Evolutionary conservation across 2,888 invertebrate species (phyloP), one percentile per base, ranked within the genome.

Genomic region (Phaonia tiefii): DNA sequence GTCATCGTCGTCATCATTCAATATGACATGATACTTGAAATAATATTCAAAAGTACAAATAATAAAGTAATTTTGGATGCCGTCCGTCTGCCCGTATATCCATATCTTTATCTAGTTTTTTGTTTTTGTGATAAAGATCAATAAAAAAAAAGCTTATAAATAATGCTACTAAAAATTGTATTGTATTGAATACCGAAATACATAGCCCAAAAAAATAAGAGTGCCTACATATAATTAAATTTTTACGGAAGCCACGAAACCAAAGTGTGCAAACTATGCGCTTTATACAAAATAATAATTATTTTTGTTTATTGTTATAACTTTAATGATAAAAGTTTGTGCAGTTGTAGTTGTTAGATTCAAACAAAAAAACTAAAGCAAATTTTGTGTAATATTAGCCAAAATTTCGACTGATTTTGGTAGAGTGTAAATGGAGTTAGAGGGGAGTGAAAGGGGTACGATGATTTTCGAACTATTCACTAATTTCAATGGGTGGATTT

Each of bases 231-330:
- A 72, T 69, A 75, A 77, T 70, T 70, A 80, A 74, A 66, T 66
- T 58, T 51, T 54, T 70, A 58, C 74, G 80, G 77, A 80, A 80
- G 77, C 77, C 69, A 44, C 42, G 2, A 63, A 42, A 54, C n/a
- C 22, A 49, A 49, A 70, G 49, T 63, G 39, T 44, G 26, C 37
- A 39, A 25, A 5, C 31, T 31, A 31, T 31, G 8, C 31, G 8
- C 37, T 54, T n/a, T 15, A 58, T 72, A 80, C 56, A 73, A 65
- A 65, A 49, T 70, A 70, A 37, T 58, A 66, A 66, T 75, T 73
- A 51, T 74, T 56, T 67, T n/a, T n/a, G 51, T 65, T 65, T 2
- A 15, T 44, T 10, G 70, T 56, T 37, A 56, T 37, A 11, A 49
- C 1, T 44, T 15, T 26, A 42, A n/a, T n/a, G n/a, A n/a, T n/a